Base-by-base conservation (phyloP, 1,140 invertebrate genomes). In the Caerostris extrusa region DNA sequence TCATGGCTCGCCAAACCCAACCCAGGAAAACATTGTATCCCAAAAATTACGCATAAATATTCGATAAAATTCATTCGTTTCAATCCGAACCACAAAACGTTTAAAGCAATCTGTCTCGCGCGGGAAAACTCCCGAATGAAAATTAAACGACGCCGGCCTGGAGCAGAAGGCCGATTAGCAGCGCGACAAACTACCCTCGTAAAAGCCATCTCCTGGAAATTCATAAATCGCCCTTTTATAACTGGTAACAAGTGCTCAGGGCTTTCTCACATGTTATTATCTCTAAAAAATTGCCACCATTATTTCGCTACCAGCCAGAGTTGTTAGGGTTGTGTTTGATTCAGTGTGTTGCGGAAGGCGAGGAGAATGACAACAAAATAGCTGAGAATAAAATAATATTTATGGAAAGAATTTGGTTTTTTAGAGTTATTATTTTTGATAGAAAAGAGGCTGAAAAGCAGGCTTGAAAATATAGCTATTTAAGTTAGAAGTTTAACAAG, bases 191-290 rank as follows among this genome's bases (percentile, higher is more conserved):
- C 71, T 14, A 12, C 71, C 19, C 50, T 50, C 71, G 34, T 77
- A 77, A 77, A 77, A 77, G 71, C 71, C 71, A 50, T 77, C 71
- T 77, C 71, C 71, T 53, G 71, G 34, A 77, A 77, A 77, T 77
- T 77, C 71, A 77, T 77, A 77, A 77, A 77, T 77, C 71, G 71
- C 34, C 71, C 8, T 77, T 77, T 77, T 77, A 77, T 77, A 77
- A 50, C 71, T 77, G 7, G 34, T 77, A 77, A 77, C 71, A 77
- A 77, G 71, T 77, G 71, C 71, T 50, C 61, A 64, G 7, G 17
- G 61, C 10, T 17, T 64, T 64, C 17, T 34, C 10, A 77, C 71
- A 77, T 77, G 34, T 34, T 77, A 77, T 77, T 77, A 77, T 77
- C 71, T 77, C 34, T 34, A 77, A 53, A 77, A n/a, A 77, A 77